Percentiles rank a stretch among this genome's conserved stretches.
Conservation (phyloP, 2,113 vertebrate species). For the Opisthocomus hoazin region DNA sequence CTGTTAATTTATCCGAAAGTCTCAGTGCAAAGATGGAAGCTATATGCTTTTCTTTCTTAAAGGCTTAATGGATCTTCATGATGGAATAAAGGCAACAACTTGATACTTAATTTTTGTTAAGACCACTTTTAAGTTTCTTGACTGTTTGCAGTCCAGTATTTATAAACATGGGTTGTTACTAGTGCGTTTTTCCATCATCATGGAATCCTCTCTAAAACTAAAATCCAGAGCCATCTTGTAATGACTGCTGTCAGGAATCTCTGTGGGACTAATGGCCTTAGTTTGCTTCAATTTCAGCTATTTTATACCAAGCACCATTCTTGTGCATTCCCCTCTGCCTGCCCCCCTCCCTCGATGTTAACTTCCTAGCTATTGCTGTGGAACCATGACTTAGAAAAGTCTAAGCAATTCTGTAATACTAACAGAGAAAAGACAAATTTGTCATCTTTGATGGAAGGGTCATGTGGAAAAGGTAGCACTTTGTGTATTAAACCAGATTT, state of each 20-base stretch:
- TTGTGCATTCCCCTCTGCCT: rapidly evolving
- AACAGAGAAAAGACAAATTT: neutral
- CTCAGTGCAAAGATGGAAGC: neutral
- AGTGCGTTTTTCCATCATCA: neutral
- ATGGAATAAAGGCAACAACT: neutral
- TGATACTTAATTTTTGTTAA: neutral
- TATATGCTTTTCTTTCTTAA: neutral
- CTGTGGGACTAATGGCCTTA: neutral
- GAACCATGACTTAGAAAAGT: neutral
- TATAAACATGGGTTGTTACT: neutral
- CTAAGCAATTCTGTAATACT: neutral
- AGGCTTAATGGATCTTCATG: neutral
- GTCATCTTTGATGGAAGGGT: neutral
- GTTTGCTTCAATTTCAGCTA: neutral
- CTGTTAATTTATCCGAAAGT: neutral
- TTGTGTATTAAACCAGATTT: neutral
- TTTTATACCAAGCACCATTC: neutral
- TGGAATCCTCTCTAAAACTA: neutral
- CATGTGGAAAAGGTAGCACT: neutral
- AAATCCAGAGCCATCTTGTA: neutral
- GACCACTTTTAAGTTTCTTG: neutral
- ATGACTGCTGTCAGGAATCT: neutral
- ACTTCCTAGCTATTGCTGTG: neutral
- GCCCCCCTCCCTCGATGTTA: neutral
- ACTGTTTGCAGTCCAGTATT: neutral